Base-by-base conservation (phyloP, 2,888 invertebrate genomes). In the Brachycybe producta region DNA sequence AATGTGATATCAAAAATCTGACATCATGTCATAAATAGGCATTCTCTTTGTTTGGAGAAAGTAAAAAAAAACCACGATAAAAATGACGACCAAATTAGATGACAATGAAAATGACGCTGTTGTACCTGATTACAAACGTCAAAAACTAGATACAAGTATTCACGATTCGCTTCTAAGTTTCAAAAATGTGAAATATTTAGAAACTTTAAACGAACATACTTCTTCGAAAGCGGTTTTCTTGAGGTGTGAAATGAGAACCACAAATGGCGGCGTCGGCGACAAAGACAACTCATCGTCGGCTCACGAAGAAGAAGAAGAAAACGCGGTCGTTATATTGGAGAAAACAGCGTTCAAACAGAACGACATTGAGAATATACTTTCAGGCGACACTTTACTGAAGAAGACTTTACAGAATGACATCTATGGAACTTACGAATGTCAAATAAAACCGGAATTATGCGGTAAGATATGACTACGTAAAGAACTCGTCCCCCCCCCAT, bases 381-480 rank as follows among this genome's bases (percentile, higher is more conserved):
- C 75, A 28, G 66, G 68, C 15, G 8, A 78, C 1, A 75, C 77
- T 21, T 66, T 68, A 52, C 67, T 82, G 2, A 70, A 73, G 28
- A 77, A 78, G 55, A 72, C 76, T 51, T 83, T 83, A 62, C 74
- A 78, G 27, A 90, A 90, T 70, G 86, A 88, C 65, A 80, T 87
- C 63, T 90, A 88, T 65, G 82, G 82, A 13, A 49, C 49, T 15
- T 49, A 49, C 28, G 21, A 23, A 21, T 41, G 49, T 30, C 17
- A 28, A 13, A 27, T 39, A 32, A 23, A 24, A 11, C 24, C 41
- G 21, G 35, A 36, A 26, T 46, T 46, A 23, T 35, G 36, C 24
- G 35, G 46, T 46, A 46, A 19, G 46, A 26, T 17, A n/a, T n/a
- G n/a, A n/a, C n/a, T n/a, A n/a, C n/a, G n/a, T n/a, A n/a, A n/a